Evolutionary conservation across 2,888 invertebrate species (phyloP), one percentile per base, ranked within the genome.

Genomic region (Lochmaea capreae): DNA sequence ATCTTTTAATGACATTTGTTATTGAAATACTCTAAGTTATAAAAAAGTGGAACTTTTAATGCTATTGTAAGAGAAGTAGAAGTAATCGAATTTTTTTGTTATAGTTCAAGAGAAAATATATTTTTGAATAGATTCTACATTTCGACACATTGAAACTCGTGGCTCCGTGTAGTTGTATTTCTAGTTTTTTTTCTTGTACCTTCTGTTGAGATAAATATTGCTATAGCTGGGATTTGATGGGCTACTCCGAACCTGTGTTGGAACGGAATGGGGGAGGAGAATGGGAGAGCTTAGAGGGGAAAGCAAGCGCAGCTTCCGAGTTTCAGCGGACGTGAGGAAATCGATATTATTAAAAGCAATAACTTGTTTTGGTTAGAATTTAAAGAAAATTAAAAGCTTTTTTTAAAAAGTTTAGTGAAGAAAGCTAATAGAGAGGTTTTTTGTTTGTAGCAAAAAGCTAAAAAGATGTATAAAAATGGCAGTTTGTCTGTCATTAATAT

Each of bases 221-320:
- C 9, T 59, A 59, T 22, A 16, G 26, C n/a, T 58, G 4, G 39
- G 14, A 58, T 33, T n/a, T 67, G 10, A 12, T 43, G 12, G 18
- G 16, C 26, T 63, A 43, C 3, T 43, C 39, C 62, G 12, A 12
- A 16, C 62, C 62, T 63, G 62, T 3, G 16, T 43, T 18, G 43
- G 16, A 43, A 26, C 18, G 62, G 22, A 43, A 61, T 61, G 72
- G 62, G 65, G 16, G 43, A 39, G 59, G 66, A 46, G 49, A 39
- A 74, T 74, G 71, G 63, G 72, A 39, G 33, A 63, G 54, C 18
- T 46, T 65, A 75, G 77, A 62, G 59, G 76, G 77, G 76, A 78
- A 39, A 73, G 71, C 77, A 81, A 78, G 84, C 83, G 83, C 84
- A 84, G 84, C 83, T 83, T 84, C 84, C 83, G 81, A 76, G 75